phyloP scores from a whole-genome alignment of 2,797 vertebrate genomes.

The Sebastes cheni region DNA sequence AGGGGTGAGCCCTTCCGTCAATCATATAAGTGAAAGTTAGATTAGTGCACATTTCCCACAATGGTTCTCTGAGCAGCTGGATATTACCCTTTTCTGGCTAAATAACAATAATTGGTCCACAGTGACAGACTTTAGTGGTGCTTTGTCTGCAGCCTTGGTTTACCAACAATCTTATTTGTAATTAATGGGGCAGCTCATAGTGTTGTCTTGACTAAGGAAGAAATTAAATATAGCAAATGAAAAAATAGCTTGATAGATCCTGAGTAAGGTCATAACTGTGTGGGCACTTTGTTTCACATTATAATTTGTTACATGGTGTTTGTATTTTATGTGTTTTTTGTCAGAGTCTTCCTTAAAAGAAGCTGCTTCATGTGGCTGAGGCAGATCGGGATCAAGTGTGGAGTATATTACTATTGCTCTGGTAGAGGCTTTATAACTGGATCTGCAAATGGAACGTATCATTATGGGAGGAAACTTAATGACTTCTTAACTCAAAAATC shows the following conservation, averaged over 20 bases:
- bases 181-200: conserved; percentile 20
- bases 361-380: not conserved
- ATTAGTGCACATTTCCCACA: conserved; percentile 64
- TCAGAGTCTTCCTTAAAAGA: conserved; percentile 1
- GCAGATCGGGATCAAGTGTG: not conserved
- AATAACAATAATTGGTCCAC: conserved; percentile 28
- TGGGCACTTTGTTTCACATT: conserved; percentile 26
- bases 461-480: not conserved
- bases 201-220: conserved; percentile 2
- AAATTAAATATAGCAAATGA: not conserved
- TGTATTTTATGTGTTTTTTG: not conserved
- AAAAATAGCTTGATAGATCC: conserved; percentile 33
- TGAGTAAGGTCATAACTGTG: conserved; percentile 44
- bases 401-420: not conserved
- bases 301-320: conserved; percentile 13
- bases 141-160: conserved; percentile 17
- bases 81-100: conserved; percentile 23
- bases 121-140: conserved; percentile 24
- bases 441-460: conserved; percentile 20
- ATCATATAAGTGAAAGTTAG: conserved; percentile 65
- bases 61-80: conserved; percentile 48
- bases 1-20: conserved; percentile 35
- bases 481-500: not conserved
- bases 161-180: conserved; percentile 4
- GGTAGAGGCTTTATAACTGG: not conserved